Evolutionary conservation across 2,113 vertebrate genomes (phyloP), one percentile per base, ranked within the genome.

Genomic region (Otolemur garnettii): DNA sequence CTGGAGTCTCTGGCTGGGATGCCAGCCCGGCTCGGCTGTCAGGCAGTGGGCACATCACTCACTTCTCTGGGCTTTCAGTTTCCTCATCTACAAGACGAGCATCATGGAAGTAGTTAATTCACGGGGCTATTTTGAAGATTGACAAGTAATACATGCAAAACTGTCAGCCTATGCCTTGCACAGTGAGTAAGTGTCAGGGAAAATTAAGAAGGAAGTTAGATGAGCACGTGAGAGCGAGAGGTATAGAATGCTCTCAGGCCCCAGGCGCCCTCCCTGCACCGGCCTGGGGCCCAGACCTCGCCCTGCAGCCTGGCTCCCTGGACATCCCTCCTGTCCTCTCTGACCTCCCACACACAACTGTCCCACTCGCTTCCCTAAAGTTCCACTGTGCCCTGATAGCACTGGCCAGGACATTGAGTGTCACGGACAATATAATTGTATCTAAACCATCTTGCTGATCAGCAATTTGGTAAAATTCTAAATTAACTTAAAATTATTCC

Each of bases 1-100:
- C 33, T 4, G 7, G 62, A 64, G 21, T 5, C 26, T 12, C 3
- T 0, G 12, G 14, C n/a, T 19, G 12, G 18, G 22, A 19, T 7
- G 6, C 13, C 28, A 12, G 28, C 28, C 12, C 4, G 5, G 26
- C 53, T 60, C n/a, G 17, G 13, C 45, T 71, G 7, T 28, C 4
- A 15, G 26, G 59, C 78, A 53, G 6, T 24, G 50, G 14, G 33
- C 33, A 87, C 14, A 35, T 9, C 68, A 28, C 28, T 18, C 2
- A 19, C n/a, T 30, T 42, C 85, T 72, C 85, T 19, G 53, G 38
- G 85, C n/a, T 72, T 85, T 42, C 7, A 30, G 33, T 38, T 19
- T 28, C 50, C 68, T 87, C 53, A 28, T 59, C 45, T 13, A 18
- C 4, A 28, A 57, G 50, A 45, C 0, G n/a, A 35, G 22, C 22